Percentiles rank a stretch among this genome's conserved stretches.
phyloP scores from a whole-genome alignment of 2,113 vertebrate genomes.

The Stercorarius parasiticus region DNA sequence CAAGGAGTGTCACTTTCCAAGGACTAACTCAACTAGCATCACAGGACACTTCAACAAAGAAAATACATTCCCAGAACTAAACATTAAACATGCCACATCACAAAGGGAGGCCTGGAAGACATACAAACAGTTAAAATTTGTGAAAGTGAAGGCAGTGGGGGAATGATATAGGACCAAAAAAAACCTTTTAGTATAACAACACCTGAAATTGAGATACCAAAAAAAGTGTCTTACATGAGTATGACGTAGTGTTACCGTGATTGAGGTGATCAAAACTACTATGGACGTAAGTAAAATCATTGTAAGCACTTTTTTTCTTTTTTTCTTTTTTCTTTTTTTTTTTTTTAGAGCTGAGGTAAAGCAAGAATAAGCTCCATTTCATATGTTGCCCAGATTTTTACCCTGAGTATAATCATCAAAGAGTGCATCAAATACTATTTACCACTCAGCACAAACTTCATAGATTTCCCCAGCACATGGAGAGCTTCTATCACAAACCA shows the following conservation, averaged over 20 bases:
- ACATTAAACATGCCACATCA: not conserved
- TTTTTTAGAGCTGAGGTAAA: not conserved
- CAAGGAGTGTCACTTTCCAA: not conserved
- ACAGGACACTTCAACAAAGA: not conserved
- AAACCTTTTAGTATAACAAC: not conserved
- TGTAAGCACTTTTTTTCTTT: not conserved
- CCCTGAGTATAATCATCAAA: not conserved
- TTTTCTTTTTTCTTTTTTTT: not conserved
- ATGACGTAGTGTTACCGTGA: not conserved
- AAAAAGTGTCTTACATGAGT: not conserved
- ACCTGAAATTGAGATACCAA: not conserved
- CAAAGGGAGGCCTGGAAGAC: not conserved
- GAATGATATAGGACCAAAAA: not conserved
- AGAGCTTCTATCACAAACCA: not conserved
- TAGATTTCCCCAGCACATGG: not conserved
- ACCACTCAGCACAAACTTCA: not conserved
- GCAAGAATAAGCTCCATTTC: not conserved
- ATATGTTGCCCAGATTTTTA: constrained; percentile 34
- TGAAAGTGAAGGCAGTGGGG: accelerated
- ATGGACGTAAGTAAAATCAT: not conserved
- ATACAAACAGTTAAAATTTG: not conserved
- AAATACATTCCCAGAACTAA: not conserved
- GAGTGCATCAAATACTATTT: constrained; percentile 3
- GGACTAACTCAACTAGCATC: not conserved
- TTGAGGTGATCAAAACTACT: not conserved